phyloP scores from a whole-genome alignment of 1,140 invertebrate genomes.

The Drosophila seguyi region DNA sequence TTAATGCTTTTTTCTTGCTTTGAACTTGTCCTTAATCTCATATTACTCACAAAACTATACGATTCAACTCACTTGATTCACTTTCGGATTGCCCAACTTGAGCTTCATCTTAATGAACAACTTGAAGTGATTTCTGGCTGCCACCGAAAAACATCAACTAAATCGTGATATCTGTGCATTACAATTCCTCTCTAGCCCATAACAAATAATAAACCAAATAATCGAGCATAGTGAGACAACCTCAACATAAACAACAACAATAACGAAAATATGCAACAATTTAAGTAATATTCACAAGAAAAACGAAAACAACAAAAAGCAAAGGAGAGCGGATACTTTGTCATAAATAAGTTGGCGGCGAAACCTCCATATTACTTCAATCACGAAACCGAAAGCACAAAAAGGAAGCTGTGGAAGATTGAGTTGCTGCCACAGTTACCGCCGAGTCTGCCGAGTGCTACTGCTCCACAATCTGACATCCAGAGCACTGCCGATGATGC shows the following conservation, averaged over 20 bases:
- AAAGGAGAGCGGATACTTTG: slow-evolving; percentile 64
- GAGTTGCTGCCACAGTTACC: slow-evolving; percentile 63
- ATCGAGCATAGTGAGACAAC: slow-evolving; percentile 51
- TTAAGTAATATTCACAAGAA: slow-evolving; percentile 63
- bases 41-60: not conserved
- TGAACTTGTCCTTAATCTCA: slow-evolving; percentile 22
- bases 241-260: slow-evolving; percentile 20
- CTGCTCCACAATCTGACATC: slow-evolving; percentile 63
- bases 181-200: slow-evolving; percentile 61
- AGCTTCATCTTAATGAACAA: slow-evolving; percentile 30
- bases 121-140: slow-evolving; percentile 72
- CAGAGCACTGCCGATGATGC: slow-evolving; percentile 57
- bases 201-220: slow-evolving; percentile 51
- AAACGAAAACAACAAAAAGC: slow-evolving; percentile 42
- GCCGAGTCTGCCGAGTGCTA: slow-evolving; percentile 36
- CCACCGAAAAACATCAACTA: slow-evolving; percentile 50
- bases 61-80: slow-evolving; percentile 9
- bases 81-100: slow-evolving; percentile 27
- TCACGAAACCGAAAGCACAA: slow-evolving; percentile 72
- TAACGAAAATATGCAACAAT: slow-evolving; percentile 65
- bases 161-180: slow-evolving; percentile 71
- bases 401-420: slow-evolving; percentile 63
- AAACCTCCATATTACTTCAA: slow-evolving; percentile 63
- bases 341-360: slow-evolving; percentile 63
- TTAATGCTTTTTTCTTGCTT: not conserved